Evolutionary conservation across 2,797 vertebrate species (phyloP).

Genomic region (Anguilla marmorata): DNA sequence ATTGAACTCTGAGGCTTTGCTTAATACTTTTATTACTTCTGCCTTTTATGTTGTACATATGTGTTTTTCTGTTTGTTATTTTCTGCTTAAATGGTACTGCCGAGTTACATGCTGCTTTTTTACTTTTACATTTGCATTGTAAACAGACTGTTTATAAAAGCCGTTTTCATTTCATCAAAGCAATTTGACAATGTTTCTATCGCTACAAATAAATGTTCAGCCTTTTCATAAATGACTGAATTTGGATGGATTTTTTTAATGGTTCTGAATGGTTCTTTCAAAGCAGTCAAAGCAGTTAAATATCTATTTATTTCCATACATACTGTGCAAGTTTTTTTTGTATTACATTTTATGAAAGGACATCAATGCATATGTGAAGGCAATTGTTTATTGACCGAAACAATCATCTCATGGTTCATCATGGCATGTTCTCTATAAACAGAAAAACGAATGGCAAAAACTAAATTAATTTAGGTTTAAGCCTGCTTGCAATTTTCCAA

Average conservation of each 20-base stretch:
- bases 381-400: slow-evolving; percentile 38
- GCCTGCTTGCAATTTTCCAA: neutral
- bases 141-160: slow-evolving; percentile 78
- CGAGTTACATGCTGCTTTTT: slow-evolving; percentile 86
- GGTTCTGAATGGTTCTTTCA: neutral
- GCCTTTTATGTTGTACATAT: slow-evolving; percentile 90
- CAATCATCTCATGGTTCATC: slow-evolving; percentile 48
- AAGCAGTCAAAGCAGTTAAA: neutral
- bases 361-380: slow-evolving; percentile 13
- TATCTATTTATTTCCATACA: neutral
- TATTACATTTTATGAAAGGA: slow-evolving; percentile 25
- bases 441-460: slow-evolving; percentile 44
- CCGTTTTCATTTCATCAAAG: slow-evolving; percentile 86
- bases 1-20: slow-evolving; percentile 74
- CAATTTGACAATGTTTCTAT: slow-evolving; percentile 89
- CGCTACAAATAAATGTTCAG: slow-evolving; percentile 86
- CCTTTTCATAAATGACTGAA: slow-evolving; percentile 67
- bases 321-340: neutral
- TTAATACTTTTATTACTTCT: slow-evolving; percentile 80
- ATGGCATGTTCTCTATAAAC: slow-evolving; percentile 46
- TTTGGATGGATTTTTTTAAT: slow-evolving; percentile 43
- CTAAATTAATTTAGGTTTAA: neutral
- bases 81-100: slow-evolving; percentile 85
- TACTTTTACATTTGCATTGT: slow-evolving; percentile 78
- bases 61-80: slow-evolving; percentile 64